These are phyloP conservation scores for Acanthacorydalis orientalis DNA, from an alignment of 2,888 invertebrate species.

Conservation along the genomic window DNA sequence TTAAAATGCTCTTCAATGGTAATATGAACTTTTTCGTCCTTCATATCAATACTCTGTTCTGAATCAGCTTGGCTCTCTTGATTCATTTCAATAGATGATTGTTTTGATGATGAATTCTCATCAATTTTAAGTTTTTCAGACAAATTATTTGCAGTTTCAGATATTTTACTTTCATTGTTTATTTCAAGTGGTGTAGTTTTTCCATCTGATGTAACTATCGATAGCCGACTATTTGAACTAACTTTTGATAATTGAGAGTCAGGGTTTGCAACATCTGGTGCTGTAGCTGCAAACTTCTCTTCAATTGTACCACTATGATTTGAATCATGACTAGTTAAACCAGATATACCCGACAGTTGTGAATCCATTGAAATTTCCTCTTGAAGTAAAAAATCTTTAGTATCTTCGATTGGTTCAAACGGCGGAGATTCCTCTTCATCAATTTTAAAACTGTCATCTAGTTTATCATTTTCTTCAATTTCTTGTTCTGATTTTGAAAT, in stretches of 20 bases:
- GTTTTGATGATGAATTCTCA: background rate
- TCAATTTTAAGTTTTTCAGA: background rate
- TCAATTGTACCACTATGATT: conserved; percentile 16
- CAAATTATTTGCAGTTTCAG: conserved; percentile 19
- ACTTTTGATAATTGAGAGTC: conserved; percentile 45
- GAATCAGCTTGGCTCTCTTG: background rate
- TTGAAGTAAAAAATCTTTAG: conserved; percentile 18
- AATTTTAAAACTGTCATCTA: conserved; percentile 28
- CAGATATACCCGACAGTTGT: conserved; percentile 38
- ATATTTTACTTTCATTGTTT: conserved; percentile 18
- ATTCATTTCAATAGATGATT: background rate
- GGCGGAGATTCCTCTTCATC: conserved; percentile 49
- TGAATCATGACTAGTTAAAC: conserved; percentile 34
- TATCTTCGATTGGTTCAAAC: conserved; percentile 41
- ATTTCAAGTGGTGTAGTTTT: conserved; percentile 26
- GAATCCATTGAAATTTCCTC: conserved; percentile 39
- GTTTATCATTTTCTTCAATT: conserved; percentile 19
- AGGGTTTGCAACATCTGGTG: conserved; percentile 29
- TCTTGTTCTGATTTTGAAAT: conserved; percentile 12
- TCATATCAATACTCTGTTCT: background rate
- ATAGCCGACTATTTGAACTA: conserved; percentile 39
- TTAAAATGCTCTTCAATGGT: background rate
- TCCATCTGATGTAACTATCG: conserved; percentile 33
- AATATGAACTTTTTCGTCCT: background rate
- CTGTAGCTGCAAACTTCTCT: conserved; percentile 7